Conservation (phyloP, 2,797 vertebrate genomes). For the Balearica regulorum region DNA sequence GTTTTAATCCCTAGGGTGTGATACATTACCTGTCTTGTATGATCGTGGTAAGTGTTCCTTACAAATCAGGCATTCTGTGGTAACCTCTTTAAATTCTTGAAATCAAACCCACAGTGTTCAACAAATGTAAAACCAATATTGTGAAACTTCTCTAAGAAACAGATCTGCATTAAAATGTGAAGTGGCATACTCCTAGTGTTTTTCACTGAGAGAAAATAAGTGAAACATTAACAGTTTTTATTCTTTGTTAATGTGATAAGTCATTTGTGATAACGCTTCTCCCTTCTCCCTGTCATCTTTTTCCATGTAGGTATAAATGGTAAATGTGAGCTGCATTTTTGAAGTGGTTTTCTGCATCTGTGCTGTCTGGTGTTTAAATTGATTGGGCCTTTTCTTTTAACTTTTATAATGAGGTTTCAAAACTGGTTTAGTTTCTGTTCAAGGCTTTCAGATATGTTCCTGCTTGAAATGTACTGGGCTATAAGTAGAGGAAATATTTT, state of each 20-base stretch:
- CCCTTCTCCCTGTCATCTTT: background rate
- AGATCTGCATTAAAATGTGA: slow-evolving; percentile 24
- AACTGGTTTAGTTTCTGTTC: slow-evolving; percentile 34
- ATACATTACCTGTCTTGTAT: background rate
- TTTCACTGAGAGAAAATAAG: background rate
- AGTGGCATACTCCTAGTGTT: background rate
- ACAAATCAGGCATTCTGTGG: background rate
- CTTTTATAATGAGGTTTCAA: slow-evolving; percentile 46
- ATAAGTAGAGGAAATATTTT: slow-evolving; percentile 23
- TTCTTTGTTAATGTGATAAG: background rate
- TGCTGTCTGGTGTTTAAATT: slow-evolving; percentile 46
- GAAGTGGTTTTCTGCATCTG: background rate
- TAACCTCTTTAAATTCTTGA: background rate
- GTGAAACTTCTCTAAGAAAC: background rate
- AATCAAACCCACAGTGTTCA: background rate
- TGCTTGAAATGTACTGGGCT: slow-evolving; percentile 11
- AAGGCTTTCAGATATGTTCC: slow-evolving; percentile 46
- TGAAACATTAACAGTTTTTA: slow-evolving; percentile 29
- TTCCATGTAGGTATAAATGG: background rate
- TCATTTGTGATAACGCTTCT: slow-evolving; percentile 18
- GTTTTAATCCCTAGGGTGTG: background rate
- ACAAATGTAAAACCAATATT: background rate
- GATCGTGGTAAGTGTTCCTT: background rate
- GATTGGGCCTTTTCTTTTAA: slow-evolving; percentile 55
- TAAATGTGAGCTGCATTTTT: slow-evolving; percentile 35